These are phyloP conservation scores for Drosophila subobscura DNA, from an alignment of 1,140 invertebrate genomes.

Conservation along the genomic window DNA sequence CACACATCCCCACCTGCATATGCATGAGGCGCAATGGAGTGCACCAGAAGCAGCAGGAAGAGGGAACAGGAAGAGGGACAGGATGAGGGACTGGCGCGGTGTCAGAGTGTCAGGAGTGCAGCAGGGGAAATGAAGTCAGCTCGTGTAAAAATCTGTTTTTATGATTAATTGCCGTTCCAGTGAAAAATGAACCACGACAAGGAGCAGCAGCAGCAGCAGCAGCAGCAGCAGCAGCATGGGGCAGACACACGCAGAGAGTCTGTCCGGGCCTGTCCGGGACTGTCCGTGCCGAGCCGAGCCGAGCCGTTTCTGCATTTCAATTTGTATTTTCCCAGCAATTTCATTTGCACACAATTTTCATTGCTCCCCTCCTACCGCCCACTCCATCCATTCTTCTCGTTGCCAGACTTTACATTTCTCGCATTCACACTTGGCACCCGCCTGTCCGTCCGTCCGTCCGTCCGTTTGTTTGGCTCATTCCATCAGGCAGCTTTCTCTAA, in stretches of 20 bases:
- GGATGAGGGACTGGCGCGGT: no score
- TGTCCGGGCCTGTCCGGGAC: no score
- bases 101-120: no score
- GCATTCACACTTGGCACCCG: constrained; percentile 14
- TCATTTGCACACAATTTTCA: constrained; percentile 49
- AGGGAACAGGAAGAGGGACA: no score
- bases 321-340: constrained; percentile 58
- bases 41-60: no score
- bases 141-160: constrained; percentile 72
- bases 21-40: background rate
- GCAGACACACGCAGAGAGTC: background rate
- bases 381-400: background rate
- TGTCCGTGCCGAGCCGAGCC: no score
- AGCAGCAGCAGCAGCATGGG: background rate
- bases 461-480: no score
- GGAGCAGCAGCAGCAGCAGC: background rate
- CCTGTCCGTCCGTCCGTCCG: no score
- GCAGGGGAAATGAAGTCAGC: constrained; percentile 11
- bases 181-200: constrained; percentile 54
- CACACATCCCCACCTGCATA: background rate
- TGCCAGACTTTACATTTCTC: constrained; percentile 9
- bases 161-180: constrained; percentile 66
- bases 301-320: constrained; percentile 53
- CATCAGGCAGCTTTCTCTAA: background rate
- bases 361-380: constrained; percentile 1